Conservation (phyloP, 1,140 invertebrate species). For the Polypedilum vanderplanki region DNA sequence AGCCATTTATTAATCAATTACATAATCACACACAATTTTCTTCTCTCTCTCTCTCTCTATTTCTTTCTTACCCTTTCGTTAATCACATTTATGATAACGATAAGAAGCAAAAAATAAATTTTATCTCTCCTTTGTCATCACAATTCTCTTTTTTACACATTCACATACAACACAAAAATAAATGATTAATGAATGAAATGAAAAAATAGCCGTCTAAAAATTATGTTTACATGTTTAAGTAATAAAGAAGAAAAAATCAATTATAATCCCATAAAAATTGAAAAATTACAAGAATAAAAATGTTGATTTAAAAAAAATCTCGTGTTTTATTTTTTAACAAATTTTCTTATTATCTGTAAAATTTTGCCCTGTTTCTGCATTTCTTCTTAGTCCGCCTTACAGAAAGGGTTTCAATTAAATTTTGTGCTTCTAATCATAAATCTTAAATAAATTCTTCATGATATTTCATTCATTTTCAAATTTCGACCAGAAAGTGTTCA, state of each 20-base stretch:
- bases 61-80: no score
- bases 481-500: no score
- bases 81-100: no score
- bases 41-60: no score
- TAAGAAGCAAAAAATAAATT: neutral
- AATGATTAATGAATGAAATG: conserved; percentile 3
- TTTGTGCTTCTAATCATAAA: no score
- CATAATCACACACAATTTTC: neutral
- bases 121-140: neutral
- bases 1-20: neutral
- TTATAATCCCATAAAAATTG: conserved; percentile 1
- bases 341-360: no score
- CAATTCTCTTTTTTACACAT: neutral
- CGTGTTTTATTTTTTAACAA: no score
- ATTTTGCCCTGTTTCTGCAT: no score
- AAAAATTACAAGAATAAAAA: conserved; percentile 1
- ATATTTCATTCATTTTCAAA: no score
- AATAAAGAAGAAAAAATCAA: neutral
- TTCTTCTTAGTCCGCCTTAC: no score
- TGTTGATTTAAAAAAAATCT: neutral
- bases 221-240: conserved; percentile 14
- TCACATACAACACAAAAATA: neutral
- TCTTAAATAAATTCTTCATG: no score
- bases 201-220: conserved; percentile 15
- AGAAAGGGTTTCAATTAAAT: no score